Evolutionary conservation across 64 coral and sea anemone species (phyloP).

Genomic region (Montipora cactus): DNA sequence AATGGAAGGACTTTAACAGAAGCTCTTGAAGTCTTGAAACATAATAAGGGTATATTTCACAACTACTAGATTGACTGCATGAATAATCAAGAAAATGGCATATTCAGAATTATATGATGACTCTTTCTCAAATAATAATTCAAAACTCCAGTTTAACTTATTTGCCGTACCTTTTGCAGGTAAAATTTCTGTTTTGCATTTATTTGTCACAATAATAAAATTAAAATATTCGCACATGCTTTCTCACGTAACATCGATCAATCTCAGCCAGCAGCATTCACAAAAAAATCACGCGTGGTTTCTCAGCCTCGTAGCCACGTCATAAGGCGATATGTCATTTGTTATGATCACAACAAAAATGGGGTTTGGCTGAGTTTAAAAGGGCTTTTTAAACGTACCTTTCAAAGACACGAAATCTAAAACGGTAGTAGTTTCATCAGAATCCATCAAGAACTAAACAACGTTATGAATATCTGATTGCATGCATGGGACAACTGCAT

Average conservation of each 20-base stretch:
- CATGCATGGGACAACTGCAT: conserved; percentile 89
- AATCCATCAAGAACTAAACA: neutral
- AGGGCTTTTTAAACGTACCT: neutral
- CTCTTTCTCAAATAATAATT: no score
- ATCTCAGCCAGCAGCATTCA: conserved; percentile 22
- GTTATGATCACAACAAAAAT: conserved; percentile 65
- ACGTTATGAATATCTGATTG: conserved; percentile 59
- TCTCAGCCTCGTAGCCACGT: conserved; percentile 43
- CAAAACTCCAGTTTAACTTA: no score
- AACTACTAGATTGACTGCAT: no score
- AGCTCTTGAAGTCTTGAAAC: no score
- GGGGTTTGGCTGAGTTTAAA: neutral
- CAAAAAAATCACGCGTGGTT: conserved; percentile 33
- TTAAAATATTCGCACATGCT: neutral
- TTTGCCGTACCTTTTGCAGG: no score
- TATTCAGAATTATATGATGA: no score
- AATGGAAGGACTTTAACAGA: no score
- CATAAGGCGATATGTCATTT: conserved; percentile 47
- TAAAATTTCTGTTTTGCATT: no score
- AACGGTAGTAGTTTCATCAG: conserved; percentile 21
- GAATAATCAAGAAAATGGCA: no score
- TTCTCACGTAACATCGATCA: neutral
- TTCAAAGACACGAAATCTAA: neutral
- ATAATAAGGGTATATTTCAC: no score
- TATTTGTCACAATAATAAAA: no score